Conservation (phyloP, 2,888 invertebrate genomes). For the Melanophora roralis region DNA sequence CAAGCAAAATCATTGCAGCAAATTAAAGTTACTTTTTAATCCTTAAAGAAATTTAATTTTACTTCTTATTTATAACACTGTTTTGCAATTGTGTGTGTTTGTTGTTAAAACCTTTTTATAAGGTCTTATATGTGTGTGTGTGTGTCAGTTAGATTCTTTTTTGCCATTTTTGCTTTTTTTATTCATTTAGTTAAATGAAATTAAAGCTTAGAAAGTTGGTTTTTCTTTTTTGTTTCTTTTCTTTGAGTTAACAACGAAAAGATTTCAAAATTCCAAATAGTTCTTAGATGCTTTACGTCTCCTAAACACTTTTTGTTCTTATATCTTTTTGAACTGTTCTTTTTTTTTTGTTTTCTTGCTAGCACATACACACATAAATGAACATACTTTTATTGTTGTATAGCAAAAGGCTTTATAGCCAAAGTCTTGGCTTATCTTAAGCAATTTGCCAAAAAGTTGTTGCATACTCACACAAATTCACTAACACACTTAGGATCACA, state of each 20-base stretch:
- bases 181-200: constrained; percentile 52
- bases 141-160: constrained; percentile 17
- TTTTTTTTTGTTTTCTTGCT: constrained; percentile 3
- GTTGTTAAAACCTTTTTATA: constrained; percentile 26
- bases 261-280: constrained; percentile 54
- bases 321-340: constrained; percentile 6
- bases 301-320: constrained; percentile 44
- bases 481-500: background rate
- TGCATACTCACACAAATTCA: background rate
- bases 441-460: constrained; percentile 60
- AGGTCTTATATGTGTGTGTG: too few species aligned
- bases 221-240: constrained; percentile 15
- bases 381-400: constrained; percentile 39
- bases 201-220: constrained; percentile 60
- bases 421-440: constrained; percentile 62
- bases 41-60: constrained; percentile 61
- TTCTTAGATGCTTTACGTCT: constrained; percentile 43
- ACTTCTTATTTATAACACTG: background rate
- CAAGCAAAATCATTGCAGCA: constrained; percentile 34
- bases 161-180: constrained; percentile 13
- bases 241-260: constrained; percentile 28
- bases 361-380: background rate
- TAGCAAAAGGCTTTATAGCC: constrained; percentile 60
- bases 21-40: constrained; percentile 57
- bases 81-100: too few species aligned